Evolutionary conservation across 2,888 invertebrate genomes (phyloP), one percentile per base, ranked within the genome.

Genomic region (Tinea semifulvella): DNA sequence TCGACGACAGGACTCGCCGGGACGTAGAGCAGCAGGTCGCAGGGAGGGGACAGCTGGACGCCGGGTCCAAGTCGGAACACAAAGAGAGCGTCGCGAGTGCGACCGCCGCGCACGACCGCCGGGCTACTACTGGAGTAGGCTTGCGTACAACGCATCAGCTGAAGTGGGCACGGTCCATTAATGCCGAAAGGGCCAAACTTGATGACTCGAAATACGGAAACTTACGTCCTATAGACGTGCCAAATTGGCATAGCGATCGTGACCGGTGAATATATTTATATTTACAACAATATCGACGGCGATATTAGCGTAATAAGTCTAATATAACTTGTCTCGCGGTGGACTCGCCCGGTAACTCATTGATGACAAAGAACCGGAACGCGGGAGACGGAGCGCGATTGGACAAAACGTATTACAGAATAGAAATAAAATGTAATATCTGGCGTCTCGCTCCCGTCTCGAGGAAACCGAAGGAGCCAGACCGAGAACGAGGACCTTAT

Each of bases 341-440:
- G 80, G 83, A 85, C 84, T 83, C 76, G 80, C 71, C 86, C 84
- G 81, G 80, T 82, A 79, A 82, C 84, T 84, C 86, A 86, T 86
- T 86, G 86, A 86, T 86, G 86, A 86, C 85, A 85, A 85, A 86
- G 85, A 85, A 84, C 76, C 80, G 79, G 84, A 84, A 84, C 82
- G 82, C 81, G 77, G 75, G 69, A 77, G 80, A 79, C 79, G 75
- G 74, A 66, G 68, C 77, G 75, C 81, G 83, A 86, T 86, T 86
- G 86, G 86, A 75, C 77, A 67, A 69, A 65, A 67, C 68, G 60
- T 48, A 48, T 68, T 67, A 69, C 68, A 69, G 74, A 76, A 71
- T 67, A 71, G 65, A 44, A 79, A 79, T 79, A 77, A 79, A 69
- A 74, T 74, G 16, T 64, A 76, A 67, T 53, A 55, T 65, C 49